These are phyloP conservation scores for Oligia latruncula DNA, from an alignment of 2,888 invertebrate species.

Conservation along the genomic window DNA sequence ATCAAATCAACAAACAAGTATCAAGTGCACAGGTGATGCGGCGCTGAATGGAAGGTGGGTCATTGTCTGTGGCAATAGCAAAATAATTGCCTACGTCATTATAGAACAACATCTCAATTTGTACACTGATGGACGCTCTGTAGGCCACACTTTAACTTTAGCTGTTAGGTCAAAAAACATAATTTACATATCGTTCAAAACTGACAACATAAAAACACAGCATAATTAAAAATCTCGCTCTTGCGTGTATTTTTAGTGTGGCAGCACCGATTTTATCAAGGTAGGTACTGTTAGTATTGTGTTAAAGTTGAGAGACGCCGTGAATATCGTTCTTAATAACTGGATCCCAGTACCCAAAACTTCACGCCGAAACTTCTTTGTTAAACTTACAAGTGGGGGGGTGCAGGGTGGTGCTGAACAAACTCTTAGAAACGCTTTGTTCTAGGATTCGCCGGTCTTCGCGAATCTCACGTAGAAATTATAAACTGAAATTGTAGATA, in stretches of 20 bases:
- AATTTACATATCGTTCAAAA: conserved; percentile 11
- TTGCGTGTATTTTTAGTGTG: conserved; percentile 3
- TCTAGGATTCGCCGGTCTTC: conserved; percentile 66
- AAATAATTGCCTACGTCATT: too few species aligned
- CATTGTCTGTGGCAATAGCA: background rate
- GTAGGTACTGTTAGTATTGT: conserved; percentile 64
- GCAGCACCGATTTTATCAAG: conserved; percentile 44
- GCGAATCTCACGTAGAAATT: conserved; percentile 59
- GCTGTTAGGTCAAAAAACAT: background rate
- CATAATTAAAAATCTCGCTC: background rate
- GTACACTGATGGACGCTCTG: too few species aligned
- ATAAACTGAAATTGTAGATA: conserved; percentile 24
- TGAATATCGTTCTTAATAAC: conserved; percentile 66
- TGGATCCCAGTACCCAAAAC: conserved; percentile 44
- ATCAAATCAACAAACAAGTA: too few species aligned
- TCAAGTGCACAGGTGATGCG: too few species aligned
- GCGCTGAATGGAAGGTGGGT: background rate
- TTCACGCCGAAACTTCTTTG: conserved; percentile 70
- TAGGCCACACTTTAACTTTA: background rate
- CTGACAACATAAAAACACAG: background rate
- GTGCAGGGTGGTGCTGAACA: conserved; percentile 54
- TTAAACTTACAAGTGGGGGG: conserved; percentile 59
- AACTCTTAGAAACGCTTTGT: conserved; percentile 71
- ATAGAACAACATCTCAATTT: background rate
- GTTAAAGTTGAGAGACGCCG: conserved; percentile 58